Evolutionary conservation across 2,888 invertebrate genomes (phyloP), one percentile per base, ranked within the genome.

Genomic region (Leucophenga montana): DNA sequence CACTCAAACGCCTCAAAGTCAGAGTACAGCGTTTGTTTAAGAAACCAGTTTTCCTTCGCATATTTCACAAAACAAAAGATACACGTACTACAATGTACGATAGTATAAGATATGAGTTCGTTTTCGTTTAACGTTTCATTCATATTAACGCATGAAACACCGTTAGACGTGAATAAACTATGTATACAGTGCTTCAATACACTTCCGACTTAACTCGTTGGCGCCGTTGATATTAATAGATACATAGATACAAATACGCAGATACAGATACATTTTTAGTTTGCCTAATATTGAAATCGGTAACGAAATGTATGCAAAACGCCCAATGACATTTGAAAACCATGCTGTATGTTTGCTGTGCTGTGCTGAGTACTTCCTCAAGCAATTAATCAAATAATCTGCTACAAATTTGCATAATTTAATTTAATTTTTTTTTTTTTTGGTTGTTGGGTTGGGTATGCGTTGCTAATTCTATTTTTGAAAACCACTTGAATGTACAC

Each of bases 31-130:
- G 39, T 18, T 13, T 39, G 27, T 18, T 46, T 39, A 11, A 39
- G 72, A 73, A 81, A 81, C 81, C 84, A 78, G 84, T 81, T 81
- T 80, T 75, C 84, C 74, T 82, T 82, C 82, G 67, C 68, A 73
- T 65, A 69, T 33, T 64, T 46, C 11, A 50, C 2, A 50, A n/a
- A 50, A 18, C 14, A 18, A 50, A n/a, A 16, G 50, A 1, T n/a
- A 50, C 46, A n/a, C 46, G 14, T 13, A 46, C 8, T 46, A n/a
- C 3, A 3, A 46, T 46, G 3, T 3, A 27, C 4, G n/a, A n/a
- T n/a, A n/a, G 1, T 14, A 46, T n/a, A 46, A 46, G 14, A n/a
- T 46, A n/a, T 46, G 46, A 46, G 16, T 50, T 50, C 50, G 50
- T 16, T 27, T 14, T 13, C 54, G 54, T 18, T 16, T 31, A 31